phyloP scores from a whole-genome alignment of 2,113 vertebrate genomes.

The Formicarius rufipectus region DNA sequence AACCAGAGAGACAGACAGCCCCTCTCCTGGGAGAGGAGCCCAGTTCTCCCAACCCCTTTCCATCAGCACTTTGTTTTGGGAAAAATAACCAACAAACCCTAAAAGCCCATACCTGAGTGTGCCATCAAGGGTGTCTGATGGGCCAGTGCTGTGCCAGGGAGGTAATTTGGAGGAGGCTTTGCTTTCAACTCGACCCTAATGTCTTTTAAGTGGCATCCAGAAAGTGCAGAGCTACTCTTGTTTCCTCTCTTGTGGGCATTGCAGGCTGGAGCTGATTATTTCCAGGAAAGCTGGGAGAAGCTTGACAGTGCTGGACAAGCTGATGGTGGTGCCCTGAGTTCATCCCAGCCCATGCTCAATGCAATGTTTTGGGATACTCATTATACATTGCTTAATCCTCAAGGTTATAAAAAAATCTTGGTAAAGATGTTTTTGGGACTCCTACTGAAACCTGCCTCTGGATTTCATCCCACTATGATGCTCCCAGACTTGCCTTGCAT shows the following conservation, averaged over 20 bases:
- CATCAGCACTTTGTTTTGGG: neutral
- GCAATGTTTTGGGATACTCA: neutral
- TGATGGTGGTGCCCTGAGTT: neutral
- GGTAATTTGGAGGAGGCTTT: neutral
- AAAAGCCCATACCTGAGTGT: neutral
- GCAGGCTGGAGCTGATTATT: neutral
- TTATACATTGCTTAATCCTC: neutral
- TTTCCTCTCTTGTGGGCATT: neutral
- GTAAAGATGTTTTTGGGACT: neutral
- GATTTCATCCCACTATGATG: neutral
- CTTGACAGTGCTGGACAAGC: neutral
- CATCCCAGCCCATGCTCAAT: fast-evolving
- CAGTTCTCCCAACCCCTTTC: neutral
- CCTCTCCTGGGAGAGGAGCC: neutral
- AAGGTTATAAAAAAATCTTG: neutral
- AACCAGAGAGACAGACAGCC: neutral
- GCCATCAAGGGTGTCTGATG: neutral
- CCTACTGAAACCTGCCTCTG: neutral
- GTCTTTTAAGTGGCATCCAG: neutral
- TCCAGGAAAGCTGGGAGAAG: neutral
- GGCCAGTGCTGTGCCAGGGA: fast-evolving
- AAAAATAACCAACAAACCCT: neutral
- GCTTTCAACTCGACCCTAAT: neutral
- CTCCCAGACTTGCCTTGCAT: neutral
- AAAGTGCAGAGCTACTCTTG: neutral